Evolutionary conservation across 2,888 invertebrate species (phyloP), one percentile per base, ranked within the genome.

Genomic region (Yponomeuta plumbellus): DNA sequence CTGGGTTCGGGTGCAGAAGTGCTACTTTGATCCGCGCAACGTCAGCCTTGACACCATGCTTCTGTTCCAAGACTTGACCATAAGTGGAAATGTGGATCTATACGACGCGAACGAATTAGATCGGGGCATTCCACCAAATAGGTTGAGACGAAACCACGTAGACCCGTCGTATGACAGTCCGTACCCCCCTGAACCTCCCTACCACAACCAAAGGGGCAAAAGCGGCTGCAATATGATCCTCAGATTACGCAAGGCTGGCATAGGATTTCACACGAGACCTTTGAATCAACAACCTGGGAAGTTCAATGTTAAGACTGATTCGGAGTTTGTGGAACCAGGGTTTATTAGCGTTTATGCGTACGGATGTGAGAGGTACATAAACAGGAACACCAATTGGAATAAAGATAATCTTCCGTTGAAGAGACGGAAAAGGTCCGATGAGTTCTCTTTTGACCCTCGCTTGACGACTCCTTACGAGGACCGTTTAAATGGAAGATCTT

Each of bases 331-430:
- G 0, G 96, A 97, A 74, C 96, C 96, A 0, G 95, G 96, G 17
- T 96, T 96, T 74, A 95, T 96, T 52, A 96, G 96, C 61, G 96
- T 97, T 0, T 96, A 96, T 75, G 96, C 96, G 0, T 96, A 96
- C 71, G 96, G 96, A 0, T 97, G 96, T 75, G 94, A 95, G 74
- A 93, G 88, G 69, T 92, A 92, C 68, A 85, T 92, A 1, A 91
- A 90, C 68, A 83, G 84, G 67, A 87, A 90, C 66, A 86, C 89
- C 0, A 74, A 84, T 21, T 80, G 84, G 66, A 86, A 88, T 71
- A 89, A 86, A 64, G 85, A 86, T 44, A 82, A 81, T 63, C 73
- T 88, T 17, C 86, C 89, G 57, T 75, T 89, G 65, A 81, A 72
- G 57, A 74, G 90, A 10, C 77, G 75, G 67, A 80, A 76, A 61